phyloP scores from a whole-genome alignment of 2,113 vertebrate species.

The Esox niger region DNA sequence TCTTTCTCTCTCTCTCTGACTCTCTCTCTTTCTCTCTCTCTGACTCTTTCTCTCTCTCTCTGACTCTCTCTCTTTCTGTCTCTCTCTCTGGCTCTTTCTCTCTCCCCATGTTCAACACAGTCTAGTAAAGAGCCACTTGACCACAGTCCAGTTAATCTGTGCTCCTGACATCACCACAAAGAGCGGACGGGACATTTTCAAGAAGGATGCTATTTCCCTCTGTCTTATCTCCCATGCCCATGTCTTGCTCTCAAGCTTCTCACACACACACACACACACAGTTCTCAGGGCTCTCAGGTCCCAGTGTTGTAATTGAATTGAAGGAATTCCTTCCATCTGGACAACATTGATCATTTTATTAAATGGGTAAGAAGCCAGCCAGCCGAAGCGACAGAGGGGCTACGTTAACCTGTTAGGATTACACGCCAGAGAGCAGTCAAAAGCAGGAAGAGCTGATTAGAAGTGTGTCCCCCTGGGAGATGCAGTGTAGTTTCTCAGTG shows the following conservation, averaged over 20 bases:
- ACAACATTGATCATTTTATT: conserved; percentile 43
- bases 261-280: conserved; percentile 6
- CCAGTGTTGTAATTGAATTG: conserved; percentile 16
- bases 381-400: conserved; percentile 23
- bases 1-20: too few relatives aligned
- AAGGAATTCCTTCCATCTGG: conserved; percentile 41
- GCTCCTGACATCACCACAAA: neutral
- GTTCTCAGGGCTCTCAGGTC: conserved; percentile 28
- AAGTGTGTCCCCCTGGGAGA: conserved; percentile 51
- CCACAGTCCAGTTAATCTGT: neutral
- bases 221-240: neutral
- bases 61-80: neutral
- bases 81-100: neutral
- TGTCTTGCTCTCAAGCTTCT: neutral
- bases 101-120: neutral
- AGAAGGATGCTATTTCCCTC: neutral
- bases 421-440: conserved; percentile 23
- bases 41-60: neutral
- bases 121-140: neutral
- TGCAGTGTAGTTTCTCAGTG: conserved; percentile 48
- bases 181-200: neutral
- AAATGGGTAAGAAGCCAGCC: conserved; percentile 8
- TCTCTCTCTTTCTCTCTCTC: neutral
- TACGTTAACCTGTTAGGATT: conserved; percentile 23
- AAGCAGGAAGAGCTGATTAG: conserved; percentile 64